Conservation (phyloP, 2,888 invertebrate species). For the Frankliniella fusca region DNA sequence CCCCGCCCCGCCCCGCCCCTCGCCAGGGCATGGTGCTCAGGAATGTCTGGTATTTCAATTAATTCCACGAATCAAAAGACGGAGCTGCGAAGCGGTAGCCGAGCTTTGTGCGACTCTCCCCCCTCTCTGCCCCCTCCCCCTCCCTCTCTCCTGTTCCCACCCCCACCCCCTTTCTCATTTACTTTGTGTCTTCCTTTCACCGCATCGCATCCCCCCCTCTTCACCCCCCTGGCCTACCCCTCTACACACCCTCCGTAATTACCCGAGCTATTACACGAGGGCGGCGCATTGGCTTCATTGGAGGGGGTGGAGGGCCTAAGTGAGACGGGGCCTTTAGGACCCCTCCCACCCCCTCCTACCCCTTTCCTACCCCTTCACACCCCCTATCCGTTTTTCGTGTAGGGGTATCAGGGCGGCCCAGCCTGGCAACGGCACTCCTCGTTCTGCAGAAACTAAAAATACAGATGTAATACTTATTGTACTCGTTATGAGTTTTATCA, state of each 20-base stretch:
- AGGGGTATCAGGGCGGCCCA: no score
- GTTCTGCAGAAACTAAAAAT: no score
- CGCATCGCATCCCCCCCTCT: background rate
- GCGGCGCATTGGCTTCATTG: slow-evolving; percentile 15
- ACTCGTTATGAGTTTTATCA: no score
- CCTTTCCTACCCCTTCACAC: no score
- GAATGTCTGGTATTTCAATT: slow-evolving; percentile 26
- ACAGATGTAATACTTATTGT: no score
- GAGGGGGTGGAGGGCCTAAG: background rate
- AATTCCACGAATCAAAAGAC: slow-evolving; percentile 26
- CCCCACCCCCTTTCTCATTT: slow-evolving; percentile 11
- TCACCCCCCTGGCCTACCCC: background rate
- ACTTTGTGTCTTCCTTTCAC: slow-evolving; percentile 22
- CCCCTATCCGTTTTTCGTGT: no score
- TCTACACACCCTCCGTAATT: background rate
- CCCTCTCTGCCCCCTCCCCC: background rate
- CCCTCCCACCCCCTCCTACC: background rate
- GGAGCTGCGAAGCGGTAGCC: slow-evolving; percentile 9
- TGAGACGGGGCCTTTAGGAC: background rate
- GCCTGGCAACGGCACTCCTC: no score
- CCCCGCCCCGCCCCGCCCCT: background rate
- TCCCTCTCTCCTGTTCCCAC: background rate
- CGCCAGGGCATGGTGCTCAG: background rate
- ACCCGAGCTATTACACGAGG: background rate
- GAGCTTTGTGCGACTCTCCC: slow-evolving; percentile 1